phyloP scores from a whole-genome alignment of 2,797 vertebrate genomes.

The Intellagama lesueurii region DNA sequence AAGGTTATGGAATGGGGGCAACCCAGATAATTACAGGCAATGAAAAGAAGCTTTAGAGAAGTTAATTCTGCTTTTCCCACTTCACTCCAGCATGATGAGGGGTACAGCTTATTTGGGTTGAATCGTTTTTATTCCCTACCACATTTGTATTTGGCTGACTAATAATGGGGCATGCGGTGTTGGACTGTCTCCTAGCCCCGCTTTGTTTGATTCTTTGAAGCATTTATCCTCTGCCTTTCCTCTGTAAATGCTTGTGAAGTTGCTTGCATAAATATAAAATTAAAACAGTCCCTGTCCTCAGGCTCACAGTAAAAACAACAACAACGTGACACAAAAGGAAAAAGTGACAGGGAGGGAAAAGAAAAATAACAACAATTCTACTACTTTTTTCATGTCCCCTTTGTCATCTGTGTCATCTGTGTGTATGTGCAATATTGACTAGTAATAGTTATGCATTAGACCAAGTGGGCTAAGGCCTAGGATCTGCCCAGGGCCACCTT shows the following conservation, averaged over 20 bases:
- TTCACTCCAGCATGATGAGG: no score
- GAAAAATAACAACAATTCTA: neutral
- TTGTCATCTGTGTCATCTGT: no score
- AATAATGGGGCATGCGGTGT: no score
- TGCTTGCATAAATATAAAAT: neutral
- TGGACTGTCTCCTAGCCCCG: neutral
- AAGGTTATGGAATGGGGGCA: neutral
- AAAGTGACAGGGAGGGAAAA: neutral
- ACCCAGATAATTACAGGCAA: neutral
- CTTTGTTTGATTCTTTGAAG: neutral
- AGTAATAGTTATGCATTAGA: no score
- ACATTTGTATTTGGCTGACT: no score
- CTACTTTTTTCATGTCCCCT: no score
- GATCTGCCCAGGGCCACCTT: no score
- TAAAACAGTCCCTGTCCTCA: neutral
- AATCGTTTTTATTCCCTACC: neutral
- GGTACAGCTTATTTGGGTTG: neutral
- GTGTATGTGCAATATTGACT: no score
- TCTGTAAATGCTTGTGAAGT: neutral
- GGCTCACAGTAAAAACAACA: no score
- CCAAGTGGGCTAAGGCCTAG: no score
- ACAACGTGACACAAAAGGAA: neutral
- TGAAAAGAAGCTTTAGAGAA: neutral
- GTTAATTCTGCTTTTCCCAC: no score
- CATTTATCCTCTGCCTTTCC: neutral